Evolutionary conservation across 2,797 vertebrate genomes (phyloP), one percentile per base, ranked within the genome.

Genomic region (Megalops cyprinoides): DNA sequence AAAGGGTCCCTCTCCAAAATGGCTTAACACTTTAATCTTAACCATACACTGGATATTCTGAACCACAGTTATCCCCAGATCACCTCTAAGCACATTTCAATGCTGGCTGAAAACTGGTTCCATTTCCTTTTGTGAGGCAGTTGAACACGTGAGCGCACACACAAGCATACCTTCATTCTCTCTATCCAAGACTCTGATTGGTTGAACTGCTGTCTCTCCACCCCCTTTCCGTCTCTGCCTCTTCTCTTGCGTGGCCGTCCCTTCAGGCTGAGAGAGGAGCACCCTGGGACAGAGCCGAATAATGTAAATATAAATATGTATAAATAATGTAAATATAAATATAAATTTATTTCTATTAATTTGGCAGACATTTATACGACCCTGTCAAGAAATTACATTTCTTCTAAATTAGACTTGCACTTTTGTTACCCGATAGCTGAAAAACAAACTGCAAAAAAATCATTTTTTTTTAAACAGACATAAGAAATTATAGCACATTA

Each of bases 181-280:
- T 95, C 93, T 0, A 93, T 92, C 93, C 94, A 94, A 53, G 93
- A 90, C 80, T 94, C 94, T 0, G 93, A 90, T 60, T 91, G 93
- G 85, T 85, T 85, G 73, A 84, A 85, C 62, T 5, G 91, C 0
- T 85, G 88, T 0, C 89, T 87, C 42, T 94, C 93, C 62, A 6
- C 10, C 12, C 62, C 67, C 8, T 76, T 91, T 44, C 86, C 82
- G 34, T 94, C 94, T 0, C 89, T 79, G 31, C 92, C 90, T 80
- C 87, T 91, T 83, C 91, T 92, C 89, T 95, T 95, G 34, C 94
- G 93, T 67, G 95, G 94, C 75, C 94, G 89, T 39, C 95, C 95
- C 85, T 94, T 90, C 28, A 95, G 88, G 86, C 94, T 94, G 71
- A 95, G 88, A 77, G 94, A 93, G 0, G 93, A 87, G 87, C 92